phyloP scores from a whole-genome alignment of 2,113 vertebrate genomes.

The Felis chaus region DNA sequence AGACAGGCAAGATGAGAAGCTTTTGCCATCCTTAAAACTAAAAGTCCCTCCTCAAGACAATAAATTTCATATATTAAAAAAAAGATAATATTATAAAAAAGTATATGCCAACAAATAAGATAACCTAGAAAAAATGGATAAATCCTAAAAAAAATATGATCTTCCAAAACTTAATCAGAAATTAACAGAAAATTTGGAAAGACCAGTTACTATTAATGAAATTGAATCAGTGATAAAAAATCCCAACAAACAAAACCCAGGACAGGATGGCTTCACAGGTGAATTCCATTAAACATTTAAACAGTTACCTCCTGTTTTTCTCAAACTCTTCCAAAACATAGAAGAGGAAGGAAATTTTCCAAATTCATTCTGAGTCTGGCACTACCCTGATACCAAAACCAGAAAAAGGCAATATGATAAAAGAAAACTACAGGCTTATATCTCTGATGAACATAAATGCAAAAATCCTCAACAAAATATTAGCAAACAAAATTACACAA shows the following conservation, averaged over 20 bases:
- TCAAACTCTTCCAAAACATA: neutral
- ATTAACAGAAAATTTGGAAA: neutral
- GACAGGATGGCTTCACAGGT: neutral
- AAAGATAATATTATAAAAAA: neutral
- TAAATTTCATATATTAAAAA: no score
- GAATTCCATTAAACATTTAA: neutral
- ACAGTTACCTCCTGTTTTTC: neutral
- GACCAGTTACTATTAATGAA: neutral
- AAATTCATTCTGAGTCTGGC: neutral
- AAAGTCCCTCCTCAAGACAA: constrained; percentile 46
- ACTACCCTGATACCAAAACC: neutral
- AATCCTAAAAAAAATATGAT: neutral
- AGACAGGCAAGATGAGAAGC: neutral
- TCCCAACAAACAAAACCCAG: neutral
- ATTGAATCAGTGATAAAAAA: neutral
- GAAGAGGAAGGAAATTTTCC: neutral
- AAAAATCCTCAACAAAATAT: neutral
- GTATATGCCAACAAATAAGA: neutral
- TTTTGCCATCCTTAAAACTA: constrained; percentile 24
- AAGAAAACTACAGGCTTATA: neutral
- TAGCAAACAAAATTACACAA: neutral
- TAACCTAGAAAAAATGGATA: neutral
- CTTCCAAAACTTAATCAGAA: neutral
- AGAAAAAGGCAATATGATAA: neutral
- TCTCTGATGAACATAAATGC: neutral